phyloP scores from a whole-genome alignment of 1,140 invertebrate genomes.

The Drosophila grimshawi region DNA sequence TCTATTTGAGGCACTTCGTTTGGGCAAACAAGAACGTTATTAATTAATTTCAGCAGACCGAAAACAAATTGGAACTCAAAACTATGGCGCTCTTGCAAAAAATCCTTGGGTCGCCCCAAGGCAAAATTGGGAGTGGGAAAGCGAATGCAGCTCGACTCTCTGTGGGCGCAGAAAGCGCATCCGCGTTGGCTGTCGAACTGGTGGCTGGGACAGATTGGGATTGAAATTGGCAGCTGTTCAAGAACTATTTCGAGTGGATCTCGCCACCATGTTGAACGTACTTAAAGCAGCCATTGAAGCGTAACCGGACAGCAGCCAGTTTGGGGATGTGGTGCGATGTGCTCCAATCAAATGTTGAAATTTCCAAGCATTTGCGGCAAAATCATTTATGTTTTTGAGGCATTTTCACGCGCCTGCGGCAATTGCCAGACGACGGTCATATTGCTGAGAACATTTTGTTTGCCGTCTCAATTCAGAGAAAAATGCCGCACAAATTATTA shows the following conservation, averaged over 20 bases:
- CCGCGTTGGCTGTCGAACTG: constrained; percentile 57
- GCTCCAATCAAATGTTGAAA: constrained; percentile 32
- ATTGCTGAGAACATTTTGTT: constrained; percentile 9
- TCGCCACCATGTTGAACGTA: constrained; percentile 26
- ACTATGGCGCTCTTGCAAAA: constrained; percentile 60
- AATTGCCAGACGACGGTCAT: constrained; percentile 50
- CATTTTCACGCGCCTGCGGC: constrained; percentile 28
- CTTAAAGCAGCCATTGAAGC: constrained; percentile 54
- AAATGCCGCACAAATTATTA: constrained; percentile 54
- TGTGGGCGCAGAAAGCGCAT: constrained; percentile 40
- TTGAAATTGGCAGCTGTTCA: constrained; percentile 76
- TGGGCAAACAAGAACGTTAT: constrained; percentile 68
- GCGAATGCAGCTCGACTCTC: neutral
- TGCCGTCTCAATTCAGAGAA: constrained; percentile 49
- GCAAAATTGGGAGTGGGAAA: neutral
- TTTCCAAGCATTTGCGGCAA: constrained; percentile 28
- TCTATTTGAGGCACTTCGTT: constrained; percentile 58
- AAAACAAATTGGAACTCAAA: constrained; percentile 76
- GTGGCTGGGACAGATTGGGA: constrained; percentile 4
- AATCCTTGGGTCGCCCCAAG: constrained; percentile 43
- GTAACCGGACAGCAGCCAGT: constrained; percentile 12
- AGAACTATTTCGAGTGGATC: constrained; percentile 60
- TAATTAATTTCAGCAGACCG: constrained; percentile 82
- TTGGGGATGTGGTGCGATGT: neutral
- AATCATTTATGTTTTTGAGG: constrained; percentile 5